Evolutionary conservation across 2,113 vertebrate genomes (phyloP), one percentile per base, ranked within the genome.

Genomic region (Mirza zaza): DNA sequence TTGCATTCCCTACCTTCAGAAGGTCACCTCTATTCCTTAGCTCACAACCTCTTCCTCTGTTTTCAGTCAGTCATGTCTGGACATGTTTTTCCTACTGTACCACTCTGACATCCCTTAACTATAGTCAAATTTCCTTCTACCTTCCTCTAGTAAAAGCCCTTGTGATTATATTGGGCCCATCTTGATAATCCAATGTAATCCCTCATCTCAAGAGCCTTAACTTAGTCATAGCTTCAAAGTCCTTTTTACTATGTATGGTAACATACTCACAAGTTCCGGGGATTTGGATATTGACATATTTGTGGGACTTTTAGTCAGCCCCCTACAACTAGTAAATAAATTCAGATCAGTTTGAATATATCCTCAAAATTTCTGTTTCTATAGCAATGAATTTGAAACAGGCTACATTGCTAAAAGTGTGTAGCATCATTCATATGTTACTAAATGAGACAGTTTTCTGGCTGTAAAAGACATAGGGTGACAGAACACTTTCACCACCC

Each of bases 351-450:
- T 67, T 45, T 81, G 39, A 96, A 59, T 57, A 87, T 39, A 52
- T 91, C 92, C 39, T 93, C 6, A 95, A 95, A 92, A 90, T 48
- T 87, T 68, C 32, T 90, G 17, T 94, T 61, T 86, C 39, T 73
- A 36, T 27, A 71, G 5, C 52, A 73, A 81, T 92, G 39, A 71
- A 96, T 83, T 76, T 94, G 39, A 45, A 92, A 70, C 18, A 86
- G n/a, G 14, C 45, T 20, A 48, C 0, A n/a, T 20, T 48, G 70
- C 52, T 71, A 77, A 82, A 79, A 95, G 34, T 34, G 0, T 52
- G 2, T 14, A 57, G 12, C 12, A 42, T 67, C 34, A 84, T 61
- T 80, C 34, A 71, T 42, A 29, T 77, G 20, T 80, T 55, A 73
- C 48, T 76, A 25, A 23, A 11, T n/a, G 15, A 3, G 12, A 29